Conservation (phyloP, 2,888 invertebrate genomes). For the Minunthozetes semirufus region DNA sequence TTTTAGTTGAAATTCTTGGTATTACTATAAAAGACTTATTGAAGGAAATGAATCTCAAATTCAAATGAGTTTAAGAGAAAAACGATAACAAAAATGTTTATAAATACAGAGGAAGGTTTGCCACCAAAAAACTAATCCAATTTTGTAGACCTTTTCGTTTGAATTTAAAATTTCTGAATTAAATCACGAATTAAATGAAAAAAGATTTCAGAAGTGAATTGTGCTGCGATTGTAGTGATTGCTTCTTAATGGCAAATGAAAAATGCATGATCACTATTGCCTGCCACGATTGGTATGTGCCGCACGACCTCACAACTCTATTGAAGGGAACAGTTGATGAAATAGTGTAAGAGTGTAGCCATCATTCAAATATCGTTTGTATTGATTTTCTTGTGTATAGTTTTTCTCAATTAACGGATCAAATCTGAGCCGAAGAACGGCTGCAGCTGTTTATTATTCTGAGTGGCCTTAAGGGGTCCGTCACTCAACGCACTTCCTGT, state of each 20-base stretch:
- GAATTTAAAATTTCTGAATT: constrained; percentile 5
- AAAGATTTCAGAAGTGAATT: neutral
- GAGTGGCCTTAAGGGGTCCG: constrained; percentile 26
- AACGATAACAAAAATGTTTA: neutral
- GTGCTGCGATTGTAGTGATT: neutral
- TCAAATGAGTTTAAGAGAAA: neutral
- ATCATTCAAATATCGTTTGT: neutral
- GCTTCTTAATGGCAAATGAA: neutral
- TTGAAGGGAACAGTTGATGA: neutral
- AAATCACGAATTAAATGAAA: constrained; percentile 4
- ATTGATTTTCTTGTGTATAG: neutral
- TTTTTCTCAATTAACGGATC: constrained; percentile 8
- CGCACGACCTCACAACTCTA: neutral
- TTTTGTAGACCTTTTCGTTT: neutral
- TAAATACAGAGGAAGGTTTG: neutral
- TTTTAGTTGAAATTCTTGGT: too few species aligned
- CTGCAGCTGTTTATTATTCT: neutral
- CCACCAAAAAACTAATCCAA: too few species aligned
- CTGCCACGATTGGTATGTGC: neutral
- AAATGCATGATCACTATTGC: neutral
- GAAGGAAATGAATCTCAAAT: neutral
- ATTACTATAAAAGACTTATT: too few species aligned
- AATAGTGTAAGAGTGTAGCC: neutral
- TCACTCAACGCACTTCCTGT: constrained; percentile 6
- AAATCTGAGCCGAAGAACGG: neutral